phyloP scores from a whole-genome alignment of 2,113 vertebrate genomes.

The human region GRCh38 chr14:58673501-58674000 shows the following conservation, averaged over 20 bases:
- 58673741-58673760: slow-evolving; percentile 42
- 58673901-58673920: not conserved
- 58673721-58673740: not conserved
- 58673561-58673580: not conserved
- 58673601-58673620: not conserved
- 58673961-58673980: not conserved
- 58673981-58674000: not conserved
- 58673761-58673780: slow-evolving; percentile 47
- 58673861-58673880: slow-evolving; percentile 28
- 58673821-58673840: not conserved
- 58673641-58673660: not conserved
- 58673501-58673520: not conserved
- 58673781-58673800: not conserved
- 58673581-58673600: not conserved
- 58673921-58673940: not conserved
- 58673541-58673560: not conserved
- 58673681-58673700: not conserved
- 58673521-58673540: not conserved
- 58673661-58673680: not conserved
- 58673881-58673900: slow-evolving; percentile 35
- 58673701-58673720: slow-evolving; percentile 10
- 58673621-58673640: not conserved
- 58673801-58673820: slow-evolving; percentile 1
- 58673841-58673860: not conserved
- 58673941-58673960: not conserved